Conservation (phyloP, 2,888 invertebrate genomes). For the Drosophila borealis region DNA sequence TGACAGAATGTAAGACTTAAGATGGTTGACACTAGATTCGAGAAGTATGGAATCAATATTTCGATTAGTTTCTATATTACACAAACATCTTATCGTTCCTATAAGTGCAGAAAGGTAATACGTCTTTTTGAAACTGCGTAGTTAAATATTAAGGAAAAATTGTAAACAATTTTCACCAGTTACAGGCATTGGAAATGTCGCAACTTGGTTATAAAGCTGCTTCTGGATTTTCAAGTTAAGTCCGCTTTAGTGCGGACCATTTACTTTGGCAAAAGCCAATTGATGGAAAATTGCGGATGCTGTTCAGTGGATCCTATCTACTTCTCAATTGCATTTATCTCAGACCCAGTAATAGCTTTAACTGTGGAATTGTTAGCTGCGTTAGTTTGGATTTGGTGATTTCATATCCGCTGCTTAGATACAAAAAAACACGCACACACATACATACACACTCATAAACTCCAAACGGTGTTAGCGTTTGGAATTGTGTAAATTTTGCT, state of each 20-base stretch:
- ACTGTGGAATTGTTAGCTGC: background rate
- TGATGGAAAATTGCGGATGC: slow-evolving; percentile 54
- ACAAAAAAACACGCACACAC: background rate
- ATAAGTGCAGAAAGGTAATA: background rate
- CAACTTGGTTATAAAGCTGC: slow-evolving; percentile 27
- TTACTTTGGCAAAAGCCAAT: slow-evolving; percentile 49
- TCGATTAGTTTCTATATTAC: background rate
- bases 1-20: slow-evolving; percentile 26
- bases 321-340: slow-evolving; percentile 8
- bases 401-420: slow-evolving; percentile 44
- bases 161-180: slow-evolving; percentile 40
- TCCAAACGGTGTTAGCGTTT: slow-evolving; percentile 12
- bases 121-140: background rate
- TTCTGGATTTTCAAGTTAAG: slow-evolving; percentile 7
- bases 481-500: slow-evolving; percentile 45
- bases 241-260: slow-evolving; percentile 23
- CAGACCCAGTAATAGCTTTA: background rate
- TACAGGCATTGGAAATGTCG: slow-evolving; percentile 2
- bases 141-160: background rate
- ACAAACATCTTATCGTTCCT: background rate
- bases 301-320: slow-evolving; percentile 5
- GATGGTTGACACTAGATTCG: slow-evolving; percentile 4
- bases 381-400: slow-evolving; percentile 31
- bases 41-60: slow-evolving; percentile 2
- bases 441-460: background rate